Evolutionary conservation across 2,888 invertebrate species (phyloP), one percentile per base, ranked within the genome.

Genomic region (Metellina segmentata): DNA sequence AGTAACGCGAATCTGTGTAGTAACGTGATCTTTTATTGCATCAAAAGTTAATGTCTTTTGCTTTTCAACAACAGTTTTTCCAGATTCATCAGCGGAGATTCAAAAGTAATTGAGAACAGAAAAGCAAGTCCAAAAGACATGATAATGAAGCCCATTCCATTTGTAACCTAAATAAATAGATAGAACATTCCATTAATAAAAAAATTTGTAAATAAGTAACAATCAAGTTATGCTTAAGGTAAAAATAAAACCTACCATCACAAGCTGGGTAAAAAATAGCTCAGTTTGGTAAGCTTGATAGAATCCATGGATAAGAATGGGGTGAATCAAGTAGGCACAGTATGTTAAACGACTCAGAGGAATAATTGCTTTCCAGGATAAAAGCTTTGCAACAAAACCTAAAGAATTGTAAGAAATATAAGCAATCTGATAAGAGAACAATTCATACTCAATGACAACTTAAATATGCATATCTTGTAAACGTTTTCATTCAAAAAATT

Each of bases 321-420:
- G 89, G 69, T 93, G 93, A 19, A 85, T 61, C 16, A 99, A 96
- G 95, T 99, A 99, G 53, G 98, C 97, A 95, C 98, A 98, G 95
- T 98, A 99, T 2, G 99, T 98, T 93, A 99, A 96, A 88, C 98
- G 96, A 94, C 98, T 98, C 85, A 99, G 96, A 0, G 99, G 99
- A 94, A 98, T 96, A 94, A 98, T 96, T 0, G 97, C 97, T 89
- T 97, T 96, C 95, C 97, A 97, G 0, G 98, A 97, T 77, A 99
- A 96, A 82, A 98, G 95, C 0, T 96, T 96, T 95, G 98, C 97
- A 85, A 98, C 96, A 79, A 97, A 96, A 51, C 97, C 92, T 92
- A 61, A 51, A 81, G 70, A 1, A 53, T 61, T 71, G 71, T 13
- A n/a, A 77, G 77, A 34, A 34, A 34, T 34, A 20, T 16, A 34